A percentile compares a stretch with the other conserved stretches of the same genome.
These are phyloP conservation scores for Diorhabda sublineata DNA, from an alignment of 1,140 invertebrate species.

Conservation along the genomic window DNA sequence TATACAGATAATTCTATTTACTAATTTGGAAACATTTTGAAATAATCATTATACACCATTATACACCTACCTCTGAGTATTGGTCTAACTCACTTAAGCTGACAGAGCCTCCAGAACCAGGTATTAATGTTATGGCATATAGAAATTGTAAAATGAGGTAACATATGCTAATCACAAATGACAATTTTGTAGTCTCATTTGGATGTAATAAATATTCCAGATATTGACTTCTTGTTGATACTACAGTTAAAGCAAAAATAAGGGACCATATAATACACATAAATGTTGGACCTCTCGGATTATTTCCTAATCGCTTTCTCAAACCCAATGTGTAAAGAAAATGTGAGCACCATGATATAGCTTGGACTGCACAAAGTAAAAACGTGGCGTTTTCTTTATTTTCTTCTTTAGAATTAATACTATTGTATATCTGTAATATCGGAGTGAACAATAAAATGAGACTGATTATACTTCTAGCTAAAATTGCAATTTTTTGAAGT, in stretches of 20 bases:
- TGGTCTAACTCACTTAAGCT: conserved; percentile 27
- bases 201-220: conserved; percentile 35
- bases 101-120: conserved; percentile 46
- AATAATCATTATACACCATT: not conserved
- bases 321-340: conserved; percentile 68
- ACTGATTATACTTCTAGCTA: not conserved
- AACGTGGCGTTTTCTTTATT: conserved; percentile 48
- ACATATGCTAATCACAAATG: conserved; percentile 50
- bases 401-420: not conserved
- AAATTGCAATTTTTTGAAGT: not conserved
- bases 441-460: not conserved
- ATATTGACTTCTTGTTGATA: conserved; percentile 51
- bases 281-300: conserved; percentile 65
- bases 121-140: conserved; percentile 62
- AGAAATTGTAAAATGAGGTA: conserved; percentile 53
- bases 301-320: conserved; percentile 58
- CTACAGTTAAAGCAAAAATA: conserved; percentile 57
- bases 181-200: conserved; percentile 45
- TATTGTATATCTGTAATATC: not conserved
- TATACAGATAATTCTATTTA: too few species aligned
- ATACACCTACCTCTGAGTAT: conserved; percentile 32
- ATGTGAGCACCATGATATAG: conserved; percentile 75
- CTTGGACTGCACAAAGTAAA: conserved; percentile 62
- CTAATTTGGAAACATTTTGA: too few species aligned
- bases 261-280: conserved; percentile 64